Evolutionary conservation across 2,888 invertebrate genomes (phyloP).

Genomic region (Neoitamus cyanurus): DNA sequence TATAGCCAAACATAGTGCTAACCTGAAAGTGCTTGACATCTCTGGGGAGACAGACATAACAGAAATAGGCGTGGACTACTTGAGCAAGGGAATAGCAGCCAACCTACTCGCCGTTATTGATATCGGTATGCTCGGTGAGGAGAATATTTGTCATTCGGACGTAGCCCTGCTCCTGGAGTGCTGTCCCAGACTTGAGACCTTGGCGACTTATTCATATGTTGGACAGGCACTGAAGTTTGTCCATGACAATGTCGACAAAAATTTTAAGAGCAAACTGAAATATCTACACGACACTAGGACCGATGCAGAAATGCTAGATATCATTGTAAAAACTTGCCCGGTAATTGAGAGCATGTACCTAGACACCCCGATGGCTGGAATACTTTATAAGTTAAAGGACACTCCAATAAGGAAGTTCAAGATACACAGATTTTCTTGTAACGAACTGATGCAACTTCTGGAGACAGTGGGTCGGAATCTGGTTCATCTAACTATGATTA

Average conservation of each 20-base stretch:
- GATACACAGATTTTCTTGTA: conserved; percentile 72
- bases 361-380: conserved; percentile 72
- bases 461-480: conserved; percentile 70
- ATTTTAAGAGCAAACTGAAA: conserved; percentile 73
- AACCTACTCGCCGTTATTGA: conserved; percentile 72
- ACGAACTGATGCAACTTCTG: conserved; percentile 71
- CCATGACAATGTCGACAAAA: conserved; percentile 68
- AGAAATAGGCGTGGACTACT: conserved; percentile 72
- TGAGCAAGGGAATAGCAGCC: conserved; percentile 70
- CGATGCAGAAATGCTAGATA: conserved; percentile 70
- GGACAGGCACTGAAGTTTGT: conserved; percentile 73
- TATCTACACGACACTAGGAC: conserved; percentile 76
- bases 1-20: conserved; percentile 70
- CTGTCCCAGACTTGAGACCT: conserved; percentile 73
- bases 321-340: conserved; percentile 73
- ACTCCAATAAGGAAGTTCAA: conserved; percentile 70
- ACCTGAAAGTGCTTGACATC: conserved; percentile 73
- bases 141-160: conserved; percentile 75
- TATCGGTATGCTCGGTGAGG: conserved; percentile 77
- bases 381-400: conserved; percentile 67
- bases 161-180: conserved; percentile 73
- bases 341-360: conserved; percentile 74
- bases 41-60: conserved; percentile 79
- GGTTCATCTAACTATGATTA: conserved; percentile 71
- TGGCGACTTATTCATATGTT: conserved; percentile 76